Evolutionary conservation across 2,113 vertebrate species (phyloP).

Genomic region (Mesoclemmys tuberculata): DNA sequence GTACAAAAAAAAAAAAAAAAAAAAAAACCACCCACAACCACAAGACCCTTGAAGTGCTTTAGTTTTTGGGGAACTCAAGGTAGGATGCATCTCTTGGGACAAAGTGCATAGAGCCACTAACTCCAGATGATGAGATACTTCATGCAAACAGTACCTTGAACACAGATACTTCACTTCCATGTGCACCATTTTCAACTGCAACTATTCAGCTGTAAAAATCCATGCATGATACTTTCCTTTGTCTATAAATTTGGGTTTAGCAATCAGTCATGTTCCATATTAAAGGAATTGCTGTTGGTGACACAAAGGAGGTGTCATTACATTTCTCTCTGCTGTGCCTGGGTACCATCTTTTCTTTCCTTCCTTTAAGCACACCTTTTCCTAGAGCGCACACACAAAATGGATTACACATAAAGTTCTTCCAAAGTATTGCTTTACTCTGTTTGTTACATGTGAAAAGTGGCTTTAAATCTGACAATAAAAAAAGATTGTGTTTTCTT

Average conservation of each 20-base stretch:
- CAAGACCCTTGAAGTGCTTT: background rate
- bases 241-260: background rate
- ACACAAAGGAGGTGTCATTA: background rate
- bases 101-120: too few relatives aligned
- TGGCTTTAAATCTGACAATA: background rate
- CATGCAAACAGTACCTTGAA: background rate
- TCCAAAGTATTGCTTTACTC: background rate
- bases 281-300: background rate
- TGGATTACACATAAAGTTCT: background rate
- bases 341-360: fast-evolving
- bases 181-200: fast-evolving
- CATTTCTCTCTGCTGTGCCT: background rate
- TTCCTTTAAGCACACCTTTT: background rate
- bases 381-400: background rate
- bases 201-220: background rate
- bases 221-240: background rate
- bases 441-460: background rate
- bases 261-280: background rate
- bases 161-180: background rate
- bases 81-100: background rate
- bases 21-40: too few relatives aligned
- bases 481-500: background rate
- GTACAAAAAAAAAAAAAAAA: too few relatives aligned
- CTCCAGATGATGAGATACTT: background rate
- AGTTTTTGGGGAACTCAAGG: background rate